Evolutionary conservation across 1,140 invertebrate genomes (phyloP).

Genomic region (Grapholita molesta): DNA sequence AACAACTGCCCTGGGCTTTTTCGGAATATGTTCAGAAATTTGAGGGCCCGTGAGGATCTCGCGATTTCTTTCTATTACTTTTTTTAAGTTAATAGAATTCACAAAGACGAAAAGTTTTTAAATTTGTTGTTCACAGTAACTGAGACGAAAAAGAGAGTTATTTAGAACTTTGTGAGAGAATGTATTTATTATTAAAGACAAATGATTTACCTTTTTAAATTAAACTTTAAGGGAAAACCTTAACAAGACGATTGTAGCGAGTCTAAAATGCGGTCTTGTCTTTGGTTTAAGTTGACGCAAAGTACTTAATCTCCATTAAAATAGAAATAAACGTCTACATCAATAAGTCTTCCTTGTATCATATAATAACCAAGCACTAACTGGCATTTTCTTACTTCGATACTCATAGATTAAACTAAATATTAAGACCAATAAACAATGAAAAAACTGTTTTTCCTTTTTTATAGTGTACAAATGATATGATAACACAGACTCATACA

Average conservation of each 20-base stretch:
- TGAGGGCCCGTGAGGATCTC: background rate
- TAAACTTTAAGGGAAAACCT: background rate
- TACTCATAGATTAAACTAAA: background rate
- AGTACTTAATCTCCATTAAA: background rate
- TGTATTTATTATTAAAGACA: background rate
- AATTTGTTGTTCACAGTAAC: background rate
- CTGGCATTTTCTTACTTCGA: background rate
- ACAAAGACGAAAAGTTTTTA: slow-evolving; percentile 18
- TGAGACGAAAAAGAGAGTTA: background rate
- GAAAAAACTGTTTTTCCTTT: too few species aligned
- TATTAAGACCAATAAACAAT: too few species aligned
- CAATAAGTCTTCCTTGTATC: background rate
- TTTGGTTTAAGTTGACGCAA: too few species aligned
- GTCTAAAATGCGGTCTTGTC: too few species aligned
- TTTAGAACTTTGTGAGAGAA: background rate
- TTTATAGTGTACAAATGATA: too few species aligned
- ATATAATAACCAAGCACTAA: background rate
- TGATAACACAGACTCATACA: too few species aligned
- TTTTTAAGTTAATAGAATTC: slow-evolving; percentile 5
- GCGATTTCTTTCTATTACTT: slow-evolving; percentile 8
- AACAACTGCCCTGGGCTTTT: slow-evolving; percentile 22
- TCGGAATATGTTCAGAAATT: slow-evolving; percentile 12
- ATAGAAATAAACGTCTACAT: background rate
- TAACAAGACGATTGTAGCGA: too few species aligned
- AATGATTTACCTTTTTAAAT: background rate